These are phyloP conservation scores for Cuculus canorus DNA, from an alignment of 2,797 vertebrate genomes.

Conservation along the genomic window DNA sequence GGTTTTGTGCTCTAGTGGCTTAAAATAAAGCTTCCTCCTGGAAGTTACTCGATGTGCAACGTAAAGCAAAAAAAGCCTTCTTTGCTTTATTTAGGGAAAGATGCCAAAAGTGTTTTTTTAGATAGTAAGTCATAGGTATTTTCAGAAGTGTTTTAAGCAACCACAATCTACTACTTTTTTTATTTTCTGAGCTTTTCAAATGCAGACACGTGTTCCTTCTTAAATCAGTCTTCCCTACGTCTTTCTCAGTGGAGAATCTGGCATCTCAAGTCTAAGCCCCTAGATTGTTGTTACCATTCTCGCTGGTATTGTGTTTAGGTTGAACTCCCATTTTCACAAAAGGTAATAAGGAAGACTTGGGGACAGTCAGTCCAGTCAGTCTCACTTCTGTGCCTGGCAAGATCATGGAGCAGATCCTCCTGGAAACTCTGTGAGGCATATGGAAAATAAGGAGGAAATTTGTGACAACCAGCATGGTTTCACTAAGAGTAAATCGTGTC, in stretches of 20 bases:
- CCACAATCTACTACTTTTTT: background rate
- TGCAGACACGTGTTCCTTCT: background rate
- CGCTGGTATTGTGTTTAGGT: rapidly evolving
- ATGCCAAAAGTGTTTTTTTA: background rate
- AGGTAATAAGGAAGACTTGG: too few species aligned
- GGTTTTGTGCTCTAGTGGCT: background rate
- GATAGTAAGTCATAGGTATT: background rate
- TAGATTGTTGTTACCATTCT: background rate
- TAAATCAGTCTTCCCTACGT: background rate
- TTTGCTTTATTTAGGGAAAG: background rate
- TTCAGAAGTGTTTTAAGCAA: background rate
- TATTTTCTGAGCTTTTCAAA: background rate
- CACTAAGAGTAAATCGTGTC: too few species aligned
- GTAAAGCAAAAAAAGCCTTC: background rate
- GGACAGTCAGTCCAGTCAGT: too few species aligned
- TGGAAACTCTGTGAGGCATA: too few species aligned
- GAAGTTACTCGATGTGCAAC: background rate
- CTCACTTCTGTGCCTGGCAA: too few species aligned
- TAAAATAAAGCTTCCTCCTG: background rate
- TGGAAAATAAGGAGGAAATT: too few species aligned
- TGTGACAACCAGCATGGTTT: too few species aligned
- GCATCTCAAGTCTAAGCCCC: background rate
- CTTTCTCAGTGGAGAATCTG: background rate
- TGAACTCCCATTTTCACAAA: background rate
- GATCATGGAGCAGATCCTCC: too few species aligned